phyloP scores from a whole-genome alignment of 2,888 invertebrate genomes.

The Rhorus exstirpatorius region DNA sequence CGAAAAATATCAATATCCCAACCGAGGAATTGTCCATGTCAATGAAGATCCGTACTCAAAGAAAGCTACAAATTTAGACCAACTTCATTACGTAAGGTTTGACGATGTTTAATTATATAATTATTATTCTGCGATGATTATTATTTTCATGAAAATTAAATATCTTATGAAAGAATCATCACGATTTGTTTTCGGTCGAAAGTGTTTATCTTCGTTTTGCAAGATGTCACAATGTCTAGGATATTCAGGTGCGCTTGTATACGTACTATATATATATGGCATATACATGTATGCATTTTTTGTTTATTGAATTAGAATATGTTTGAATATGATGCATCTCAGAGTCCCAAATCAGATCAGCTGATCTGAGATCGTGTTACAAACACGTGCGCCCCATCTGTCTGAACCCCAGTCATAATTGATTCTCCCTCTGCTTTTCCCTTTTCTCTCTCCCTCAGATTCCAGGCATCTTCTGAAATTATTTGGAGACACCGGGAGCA shows the following conservation, averaged over 20 bases:
- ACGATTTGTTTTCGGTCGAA: too few relatives aligned
- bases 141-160: too few relatives aligned
- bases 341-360: slow-evolving; percentile 64
- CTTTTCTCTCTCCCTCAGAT: slow-evolving; percentile 33
- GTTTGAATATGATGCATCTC: too few relatives aligned
- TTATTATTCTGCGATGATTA: too few relatives aligned
- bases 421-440: slow-evolving; percentile 57
- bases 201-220: too few relatives aligned
- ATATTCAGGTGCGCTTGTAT: too few relatives aligned
- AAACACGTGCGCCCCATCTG: slow-evolving; percentile 69
- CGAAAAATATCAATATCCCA: slow-evolving; percentile 25
- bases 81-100: background rate
- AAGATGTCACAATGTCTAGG: too few relatives aligned
- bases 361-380: slow-evolving; percentile 78
- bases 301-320: too few relatives aligned
- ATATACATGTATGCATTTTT: too few relatives aligned
- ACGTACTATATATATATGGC: too few relatives aligned
- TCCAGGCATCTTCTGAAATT: slow-evolving; percentile 57
- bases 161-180: too few relatives aligned
- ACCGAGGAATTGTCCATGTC: slow-evolving; percentile 3
- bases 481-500: background rate
- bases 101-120: too few relatives aligned
- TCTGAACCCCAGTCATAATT: slow-evolving; percentile 17
- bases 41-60: background rate
- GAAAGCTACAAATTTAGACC: background rate